Base-by-base conservation (phyloP, 2,797 vertebrate genomes). In the Ctenopoma kingsleyae region DNA sequence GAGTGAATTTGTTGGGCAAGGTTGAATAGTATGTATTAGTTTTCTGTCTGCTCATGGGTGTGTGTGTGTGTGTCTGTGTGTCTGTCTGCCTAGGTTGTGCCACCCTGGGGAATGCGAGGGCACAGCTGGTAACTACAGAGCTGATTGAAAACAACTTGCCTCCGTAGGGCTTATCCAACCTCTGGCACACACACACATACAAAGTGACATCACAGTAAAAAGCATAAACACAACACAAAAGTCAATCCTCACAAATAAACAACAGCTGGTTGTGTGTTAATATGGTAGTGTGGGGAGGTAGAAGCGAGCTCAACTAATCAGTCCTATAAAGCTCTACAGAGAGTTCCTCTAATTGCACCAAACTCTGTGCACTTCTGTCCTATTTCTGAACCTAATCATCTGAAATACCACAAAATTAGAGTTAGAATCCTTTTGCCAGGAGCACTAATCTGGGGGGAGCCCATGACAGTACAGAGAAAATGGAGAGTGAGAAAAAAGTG, bases 71-170 rank as follows among this genome's bases (percentile, higher is more conserved):
- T 22, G 72, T 65, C 53, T 59, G 50, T 50, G 56, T 36, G 72
- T 65, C 53, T 75, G 69, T 80, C 58, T 76, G 74, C 79, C 80
- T 80, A 87, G 73, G 79, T 64, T 78, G 78, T 84, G 84, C 72
- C 85, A 90, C 91, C 71, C 74, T 46, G 50, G 89, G 90, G 90
- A 92, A 83, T 82, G 82, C 72, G 74, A 90, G 90, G 91, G 85
- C 91, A 92, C 93, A 95, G 92, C 93, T 94, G 92, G 92, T 92
- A 93, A 89, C 86, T 87, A 89, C 89, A 89, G 91, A 93, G 88
- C 88, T 93, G 92, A 94, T 92, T 94, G 93, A 94, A 94, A 95
- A 93, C 92, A 94, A 92, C 92, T 91, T 76, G 66, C 81, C 90
- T 91, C 91, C 91, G 89, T 80, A 76, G 79, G 86, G 89, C 81